Evolutionary conservation across 1,140 invertebrate species (phyloP), one percentile per base, ranked within the genome.

Genomic region (Zaprionus africanus): DNA sequence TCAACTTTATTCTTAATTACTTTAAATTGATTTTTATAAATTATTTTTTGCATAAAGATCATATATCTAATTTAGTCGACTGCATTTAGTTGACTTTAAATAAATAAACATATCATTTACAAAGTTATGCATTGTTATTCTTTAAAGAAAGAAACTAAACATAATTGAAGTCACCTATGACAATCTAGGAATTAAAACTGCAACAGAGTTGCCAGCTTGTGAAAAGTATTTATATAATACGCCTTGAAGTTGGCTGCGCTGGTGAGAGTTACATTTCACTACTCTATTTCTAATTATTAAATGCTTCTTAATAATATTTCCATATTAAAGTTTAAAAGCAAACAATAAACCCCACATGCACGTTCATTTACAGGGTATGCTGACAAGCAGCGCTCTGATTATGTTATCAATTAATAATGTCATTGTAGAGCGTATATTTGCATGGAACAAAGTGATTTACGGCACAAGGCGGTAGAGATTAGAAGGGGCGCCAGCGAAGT

Each of bases 391-490:
- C 67, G 62, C 81, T 84, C 78, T 88, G 84, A 84, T 87, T 87
- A 84, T 84, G 78, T 88, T 87, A 87, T 88, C 83, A 87, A 87
- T 88, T 87, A 88, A 64, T 78, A 84, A 88, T 88, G 68, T 65
- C 78, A 87, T 71, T 72, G 85, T 81, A 78, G 61, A 73, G 78
- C 53, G 81, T 64, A 62, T 88, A 81, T 88, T 87, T 88, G 81
- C 84, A 49, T 51, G 28, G 11, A 67, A 59, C 84, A 84, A 78
- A 84, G 84, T 88, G 75, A 84, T 87, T 75, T 74, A 59, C 82
- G 72, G 73, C 74, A 69, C 63, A 43, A 51, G 46, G 28, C 26
- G 11, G 54, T 31, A 13, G 54, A 34, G 54, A 31, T 57, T 13
- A 57, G 22, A 17, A 15, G n/a, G 17, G 46, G 26, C 11, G 36